Percentiles rank a stretch among this genome's conserved stretches.
Conservation (phyloP, 2,113 vertebrate genomes). For the Pyrgilauda ruficollis region DNA sequence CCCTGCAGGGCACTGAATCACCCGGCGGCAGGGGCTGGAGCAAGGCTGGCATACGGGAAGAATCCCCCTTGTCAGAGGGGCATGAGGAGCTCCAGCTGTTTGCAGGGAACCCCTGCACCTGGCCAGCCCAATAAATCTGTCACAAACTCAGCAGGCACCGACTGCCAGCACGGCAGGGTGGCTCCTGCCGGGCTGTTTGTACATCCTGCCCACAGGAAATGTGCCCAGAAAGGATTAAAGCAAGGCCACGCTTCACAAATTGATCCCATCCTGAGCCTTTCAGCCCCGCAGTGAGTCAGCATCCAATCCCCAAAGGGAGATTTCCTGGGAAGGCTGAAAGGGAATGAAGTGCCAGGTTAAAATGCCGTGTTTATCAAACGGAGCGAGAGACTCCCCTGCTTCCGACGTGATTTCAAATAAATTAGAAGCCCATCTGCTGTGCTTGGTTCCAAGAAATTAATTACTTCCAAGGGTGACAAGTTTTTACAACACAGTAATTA, state of each 20-base stretch:
- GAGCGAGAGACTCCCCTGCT: neutral
- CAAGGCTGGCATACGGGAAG: neutral
- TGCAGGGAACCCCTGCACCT: conserved; percentile 2
- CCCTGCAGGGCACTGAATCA: neutral
- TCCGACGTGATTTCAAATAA: neutral
- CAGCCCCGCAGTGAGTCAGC: neutral
- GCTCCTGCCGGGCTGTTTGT: neutral
- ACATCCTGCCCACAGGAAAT: neutral
- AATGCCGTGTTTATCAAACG: neutral
- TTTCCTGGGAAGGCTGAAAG: neutral
- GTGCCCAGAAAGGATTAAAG: neutral
- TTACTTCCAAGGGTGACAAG: neutral
- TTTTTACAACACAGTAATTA: conserved; percentile 32
- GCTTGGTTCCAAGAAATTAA: conserved; percentile 24
- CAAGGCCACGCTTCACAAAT: neutral
- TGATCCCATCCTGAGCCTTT: neutral
- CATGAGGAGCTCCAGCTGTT: conserved; percentile 12
- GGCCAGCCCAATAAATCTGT: neutral
- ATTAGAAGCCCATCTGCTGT: conserved; percentile 40
- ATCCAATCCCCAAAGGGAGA: neutral
- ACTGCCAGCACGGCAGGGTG: neutral
- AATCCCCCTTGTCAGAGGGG: neutral
- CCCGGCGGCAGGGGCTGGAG: neutral
- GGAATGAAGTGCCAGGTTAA: neutral
- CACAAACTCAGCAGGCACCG: neutral